Evolutionary conservation across 2,888 invertebrate species (phyloP).

Genomic region (Drosophila stalkeri): DNA sequence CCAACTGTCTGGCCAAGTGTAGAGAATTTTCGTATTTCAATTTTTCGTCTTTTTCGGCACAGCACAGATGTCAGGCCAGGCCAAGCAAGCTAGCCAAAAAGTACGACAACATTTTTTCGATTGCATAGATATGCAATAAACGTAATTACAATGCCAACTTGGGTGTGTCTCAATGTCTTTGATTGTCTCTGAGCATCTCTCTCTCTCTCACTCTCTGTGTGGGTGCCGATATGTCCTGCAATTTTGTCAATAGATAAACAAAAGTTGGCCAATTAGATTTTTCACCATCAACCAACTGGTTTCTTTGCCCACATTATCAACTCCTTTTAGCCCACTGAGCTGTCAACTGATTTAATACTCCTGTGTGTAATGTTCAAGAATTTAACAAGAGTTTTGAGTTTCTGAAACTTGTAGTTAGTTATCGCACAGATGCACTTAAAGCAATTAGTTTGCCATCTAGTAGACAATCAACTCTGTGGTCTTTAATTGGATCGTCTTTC

Average conservation of each 20-base stretch:
- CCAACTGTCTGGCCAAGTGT: slow-evolving; percentile 17
- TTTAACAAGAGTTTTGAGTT: slow-evolving; percentile 6
- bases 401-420: background rate
- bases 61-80: slow-evolving; percentile 18
- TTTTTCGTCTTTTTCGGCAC: slow-evolving; percentile 17
- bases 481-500: slow-evolving; percentile 8
- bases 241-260: slow-evolving; percentile 34
- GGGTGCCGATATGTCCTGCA: background rate
- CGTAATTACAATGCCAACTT: slow-evolving; percentile 67
- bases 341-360: slow-evolving; percentile 30
- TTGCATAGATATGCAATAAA: slow-evolving; percentile 59
- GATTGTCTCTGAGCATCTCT: background rate
- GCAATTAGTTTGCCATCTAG: slow-evolving; percentile 27
- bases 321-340: slow-evolving; percentile 16
- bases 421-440: slow-evolving; percentile 19
- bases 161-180: slow-evolving; percentile 1
- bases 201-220: slow-evolving; percentile 15
- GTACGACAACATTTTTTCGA: slow-evolving; percentile 35
- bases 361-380: slow-evolving; percentile 7
- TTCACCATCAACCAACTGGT: background rate
- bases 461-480: background rate
- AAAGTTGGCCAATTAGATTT: slow-evolving; percentile 43
- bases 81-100: slow-evolving; percentile 41
- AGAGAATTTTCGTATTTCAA: slow-evolving; percentile 32
- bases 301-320: slow-evolving; percentile 11